Base-by-base conservation (phyloP, 2,888 invertebrate genomes). In the Drosophila putrida region DNA sequence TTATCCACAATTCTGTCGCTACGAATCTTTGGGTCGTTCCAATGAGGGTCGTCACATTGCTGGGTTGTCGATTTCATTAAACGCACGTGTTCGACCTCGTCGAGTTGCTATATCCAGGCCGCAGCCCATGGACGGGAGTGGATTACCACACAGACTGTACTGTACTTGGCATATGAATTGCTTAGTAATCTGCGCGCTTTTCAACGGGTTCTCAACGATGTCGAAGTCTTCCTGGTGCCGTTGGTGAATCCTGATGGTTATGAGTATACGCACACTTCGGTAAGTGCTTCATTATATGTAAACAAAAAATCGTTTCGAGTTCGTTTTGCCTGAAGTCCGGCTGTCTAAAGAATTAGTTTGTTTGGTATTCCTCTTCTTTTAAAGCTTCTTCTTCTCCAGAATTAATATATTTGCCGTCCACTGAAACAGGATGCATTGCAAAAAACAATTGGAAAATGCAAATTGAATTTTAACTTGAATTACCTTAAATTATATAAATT, bases 131-230 rank as follows among this genome's bases (percentile, higher is more conserved):
- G 91, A 0, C 94, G 96, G 51, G 96, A 96, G 92, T 96, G 96
- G 96, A 95, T 95, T 64, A 94, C 96, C 0, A 94, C 95, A 0
- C 94, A 95, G 0, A 93, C 94, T 0, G 95, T 95, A 0, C 92
- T 95, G 0, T 96, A 95, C 89, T 93, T 95, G 60, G 95, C 96
- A 65, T 93, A 94, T 69, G 95, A 95, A 87, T 89, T 96, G 71
- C 93, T 95, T 0, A 94, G 94, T 81, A 94, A 95, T 80, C 90
- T 91, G 20, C 82, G 90, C 1, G 87, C 90, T 6, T 92, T 91
- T 63, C 85, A 88, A 47, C 80, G 89, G 0, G 80, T 92, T 2
- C 77, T 93, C 3, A 58, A 72, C 20, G 90, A 91, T 74, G 90
- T 91, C 11, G 92, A 92, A 77, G 71, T 92, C 2, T 90, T 90